Evolutionary conservation across 2,797 vertebrate species (phyloP).

Genomic region (Acridotheres tristis): DNA sequence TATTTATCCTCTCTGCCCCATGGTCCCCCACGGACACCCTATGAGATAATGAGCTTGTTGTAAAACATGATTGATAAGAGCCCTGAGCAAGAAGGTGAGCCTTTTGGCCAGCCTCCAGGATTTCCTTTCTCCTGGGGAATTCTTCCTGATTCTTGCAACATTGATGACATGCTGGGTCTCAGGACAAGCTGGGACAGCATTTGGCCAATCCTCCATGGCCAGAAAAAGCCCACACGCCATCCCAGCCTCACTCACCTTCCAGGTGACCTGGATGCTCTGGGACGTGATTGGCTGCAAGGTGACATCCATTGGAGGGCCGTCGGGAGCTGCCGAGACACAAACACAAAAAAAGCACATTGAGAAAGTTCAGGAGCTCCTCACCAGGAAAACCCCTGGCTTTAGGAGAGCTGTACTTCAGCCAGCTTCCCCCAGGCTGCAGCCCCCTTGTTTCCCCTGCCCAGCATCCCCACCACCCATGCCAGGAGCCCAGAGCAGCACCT

Average conservation of each 20-base stretch:
- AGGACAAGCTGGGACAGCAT: not conserved
- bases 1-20: not conserved
- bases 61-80: not conserved
- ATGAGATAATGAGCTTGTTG: not conserved
- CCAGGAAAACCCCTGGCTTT: rapidly evolving
- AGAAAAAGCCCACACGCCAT: rapidly evolving
- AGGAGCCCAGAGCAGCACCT: constrained; percentile 66
- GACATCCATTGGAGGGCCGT: constrained; percentile 96
- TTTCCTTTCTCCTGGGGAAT: not conserved
- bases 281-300: constrained; percentile 94
- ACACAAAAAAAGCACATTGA: not conserved
- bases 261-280: constrained; percentile 97
- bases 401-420: not conserved
- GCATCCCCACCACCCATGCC: not conserved
- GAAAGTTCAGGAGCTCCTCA: not conserved
- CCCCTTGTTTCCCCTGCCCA: rapidly evolving
- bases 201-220: rapidly evolving
- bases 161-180: rapidly evolving
- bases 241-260: constrained; percentile 83
- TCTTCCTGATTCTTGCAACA: rapidly evolving
- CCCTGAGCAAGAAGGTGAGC: not conserved
- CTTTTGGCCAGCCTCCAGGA: not conserved
- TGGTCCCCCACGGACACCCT: not conserved
- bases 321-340: constrained; percentile 82
- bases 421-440: not conserved